These are phyloP conservation scores for Meghimatium bilineatum DNA, from an alignment of 2,888 invertebrate genomes.

Conservation along the genomic window DNA sequence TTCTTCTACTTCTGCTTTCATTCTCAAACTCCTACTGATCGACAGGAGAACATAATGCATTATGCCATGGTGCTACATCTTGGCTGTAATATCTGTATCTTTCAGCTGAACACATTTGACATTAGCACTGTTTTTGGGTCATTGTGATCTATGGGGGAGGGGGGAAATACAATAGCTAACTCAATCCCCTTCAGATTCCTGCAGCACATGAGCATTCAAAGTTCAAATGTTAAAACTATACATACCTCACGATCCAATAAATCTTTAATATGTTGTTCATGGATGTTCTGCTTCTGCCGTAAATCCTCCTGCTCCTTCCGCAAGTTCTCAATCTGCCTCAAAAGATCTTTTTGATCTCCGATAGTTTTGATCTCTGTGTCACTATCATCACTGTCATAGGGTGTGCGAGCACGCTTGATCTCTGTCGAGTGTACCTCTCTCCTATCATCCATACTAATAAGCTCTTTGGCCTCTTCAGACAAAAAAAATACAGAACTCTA, in stretches of 20 bases:
- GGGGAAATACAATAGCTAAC: no score
- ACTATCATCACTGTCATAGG: background rate
- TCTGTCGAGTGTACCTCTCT: background rate
- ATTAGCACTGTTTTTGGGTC: no score
- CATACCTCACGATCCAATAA: slow-evolving; percentile 20
- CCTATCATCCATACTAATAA: no score
- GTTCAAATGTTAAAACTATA: background rate
- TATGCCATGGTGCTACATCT: no score
- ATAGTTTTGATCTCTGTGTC: slow-evolving; percentile 5
- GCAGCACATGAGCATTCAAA: no score
- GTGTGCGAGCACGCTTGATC: background rate
- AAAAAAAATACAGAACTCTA: background rate
- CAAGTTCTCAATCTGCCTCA: slow-evolving; percentile 16
- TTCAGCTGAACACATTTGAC: no score
- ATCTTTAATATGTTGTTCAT: slow-evolving; percentile 25
- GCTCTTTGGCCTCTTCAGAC: background rate
- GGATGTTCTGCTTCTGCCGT: background rate
- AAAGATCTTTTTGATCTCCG: background rate
- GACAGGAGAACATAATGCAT: no score
- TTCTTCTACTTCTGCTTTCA: no score
- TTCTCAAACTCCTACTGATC: no score
- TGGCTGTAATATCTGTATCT: no score
- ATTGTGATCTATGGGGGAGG: no score
- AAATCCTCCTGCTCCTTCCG: slow-evolving; percentile 15
- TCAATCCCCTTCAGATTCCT: no score